Percentiles rank a stretch among this genome's conserved stretches.
phyloP scores from a whole-genome alignment of 2,113 vertebrate genomes.

The Vulpes ferrilata region DNA sequence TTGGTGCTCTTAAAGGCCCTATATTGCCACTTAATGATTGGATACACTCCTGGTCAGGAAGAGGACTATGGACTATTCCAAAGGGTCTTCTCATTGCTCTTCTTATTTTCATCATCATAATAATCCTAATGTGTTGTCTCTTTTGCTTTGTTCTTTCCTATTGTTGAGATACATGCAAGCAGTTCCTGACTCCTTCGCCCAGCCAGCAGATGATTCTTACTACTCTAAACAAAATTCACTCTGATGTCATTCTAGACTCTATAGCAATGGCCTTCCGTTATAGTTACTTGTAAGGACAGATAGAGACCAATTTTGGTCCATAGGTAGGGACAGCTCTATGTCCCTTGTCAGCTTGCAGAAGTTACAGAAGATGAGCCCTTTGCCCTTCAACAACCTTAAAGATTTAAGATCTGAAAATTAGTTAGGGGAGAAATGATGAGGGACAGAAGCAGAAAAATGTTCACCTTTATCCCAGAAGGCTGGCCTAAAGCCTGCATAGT shows the following conservation, averaged over 20 bases:
- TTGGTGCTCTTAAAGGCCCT: background rate
- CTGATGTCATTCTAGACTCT: background rate
- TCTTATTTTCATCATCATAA: background rate
- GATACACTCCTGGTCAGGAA: background rate
- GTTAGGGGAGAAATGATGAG: background rate
- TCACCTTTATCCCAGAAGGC: background rate
- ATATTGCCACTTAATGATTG: background rate
- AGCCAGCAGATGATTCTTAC: background rate
- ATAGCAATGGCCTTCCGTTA: background rate
- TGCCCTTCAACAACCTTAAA: background rate
- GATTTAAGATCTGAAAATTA: background rate
- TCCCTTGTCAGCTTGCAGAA: background rate
- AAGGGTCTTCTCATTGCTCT: background rate
- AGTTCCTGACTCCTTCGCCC: background rate
- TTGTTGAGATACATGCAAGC: background rate
- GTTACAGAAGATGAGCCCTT: background rate
- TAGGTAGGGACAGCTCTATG: background rate
- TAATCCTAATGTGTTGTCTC: background rate
- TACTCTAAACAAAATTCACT: background rate
- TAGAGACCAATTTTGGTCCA: background rate
- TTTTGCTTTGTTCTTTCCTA: background rate
- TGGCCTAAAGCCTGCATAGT: background rate
- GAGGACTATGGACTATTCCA: background rate
- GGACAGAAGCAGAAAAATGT: background rate
- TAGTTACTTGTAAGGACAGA: background rate